Conservation (phyloP, 2,797 vertebrate genomes). For the Characodon lateralis region DNA sequence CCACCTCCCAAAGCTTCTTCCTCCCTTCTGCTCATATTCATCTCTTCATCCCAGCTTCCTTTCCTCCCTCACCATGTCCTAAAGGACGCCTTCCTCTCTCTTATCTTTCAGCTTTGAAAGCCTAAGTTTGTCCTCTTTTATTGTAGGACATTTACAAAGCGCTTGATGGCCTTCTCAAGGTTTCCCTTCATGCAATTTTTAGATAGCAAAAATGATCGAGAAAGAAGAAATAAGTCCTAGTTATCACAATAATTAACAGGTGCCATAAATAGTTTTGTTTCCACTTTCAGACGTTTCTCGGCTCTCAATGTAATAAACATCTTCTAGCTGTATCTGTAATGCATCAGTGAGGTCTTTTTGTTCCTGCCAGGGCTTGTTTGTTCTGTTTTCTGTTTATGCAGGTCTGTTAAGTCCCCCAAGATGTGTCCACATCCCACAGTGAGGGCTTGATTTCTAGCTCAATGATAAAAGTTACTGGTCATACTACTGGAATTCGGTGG, state of each 20-base stretch:
- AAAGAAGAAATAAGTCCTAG: not conserved
- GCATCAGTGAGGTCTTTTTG: slow-evolving; percentile 27
- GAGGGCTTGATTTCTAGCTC: not conserved
- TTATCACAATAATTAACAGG: not conserved
- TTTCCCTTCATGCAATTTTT: not conserved
- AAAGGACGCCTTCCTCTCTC: not conserved
- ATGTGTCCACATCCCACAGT: slow-evolving; percentile 28
- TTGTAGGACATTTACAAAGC: not conserved
- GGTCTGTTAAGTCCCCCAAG: slow-evolving; percentile 34
- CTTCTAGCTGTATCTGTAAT: slow-evolving; percentile 37
- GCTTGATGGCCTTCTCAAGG: not conserved
- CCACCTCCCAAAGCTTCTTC: slow-evolving; percentile 39
- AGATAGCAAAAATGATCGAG: not conserved
- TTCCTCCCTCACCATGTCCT: slow-evolving; percentile 42
- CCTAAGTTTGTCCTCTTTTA: not conserved
- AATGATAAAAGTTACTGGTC: not conserved
- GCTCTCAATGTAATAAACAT: slow-evolving; percentile 8
- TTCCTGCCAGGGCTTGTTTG: slow-evolving; percentile 44
- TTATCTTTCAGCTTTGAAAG: slow-evolving; percentile 23
- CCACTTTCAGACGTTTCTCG: not conserved
- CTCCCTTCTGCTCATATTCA: slow-evolving; percentile 42
- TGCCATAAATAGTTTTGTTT: not conserved
- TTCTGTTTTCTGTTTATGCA: slow-evolving; percentile 30
- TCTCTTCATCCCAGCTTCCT: slow-evolving; percentile 22
- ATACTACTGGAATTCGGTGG: not conserved